Base-by-base conservation (phyloP, 2,113 vertebrate genomes). In the Muscicapa adusta region DNA sequence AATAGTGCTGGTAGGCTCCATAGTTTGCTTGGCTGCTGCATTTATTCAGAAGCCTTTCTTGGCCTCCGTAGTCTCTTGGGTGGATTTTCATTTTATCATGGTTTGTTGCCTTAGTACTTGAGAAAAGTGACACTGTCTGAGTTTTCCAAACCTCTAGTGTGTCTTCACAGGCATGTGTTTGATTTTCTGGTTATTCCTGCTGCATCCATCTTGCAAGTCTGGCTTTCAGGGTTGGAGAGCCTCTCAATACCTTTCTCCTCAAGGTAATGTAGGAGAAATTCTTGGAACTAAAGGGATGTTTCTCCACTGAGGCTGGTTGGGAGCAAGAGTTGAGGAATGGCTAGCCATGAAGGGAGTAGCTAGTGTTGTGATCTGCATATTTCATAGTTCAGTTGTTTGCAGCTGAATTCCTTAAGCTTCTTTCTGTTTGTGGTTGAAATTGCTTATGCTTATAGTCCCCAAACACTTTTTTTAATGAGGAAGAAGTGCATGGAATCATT, bases 81-180 rank as follows among this genome's bases (percentile, higher is more conserved):
- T 74, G 54, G 77, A 43, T 95, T 96, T 96, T 95, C 2, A 67
- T 91, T 88, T 95, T 74, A 94, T 83, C 71, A 70, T 54, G 47
- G 42, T 85, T 95, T 93, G 34, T 91, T 95, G 62, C 84, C 66
- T 73, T 65, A 88, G 20, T 91, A 85, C 71, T 88, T 88, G 51
- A 96, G 63, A 58, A 88, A 85, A 85, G 93, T 66, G 51, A 70
- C 47, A 56, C 26, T 71, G 23, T 53, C 58, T 78, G 58, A 66
- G 47, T 88, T 93, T 96, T 73, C 67, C 22, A 85, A 82, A 82
- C 54, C 61, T 92, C 66, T 72, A 9, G 16, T 89, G 50, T 76
- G n/a, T 91, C 54, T 94, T 38, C 2, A 8, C 28, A 75, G 70
- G 42, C 50, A 17, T 25, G 25, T 56, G 54, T 81, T 76, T 94